A percentile compares a stretch with the other conserved stretches of the same genome.
Conservation (phyloP, 2,797 vertebrate genomes). For the Lacerta viridis region DNA sequence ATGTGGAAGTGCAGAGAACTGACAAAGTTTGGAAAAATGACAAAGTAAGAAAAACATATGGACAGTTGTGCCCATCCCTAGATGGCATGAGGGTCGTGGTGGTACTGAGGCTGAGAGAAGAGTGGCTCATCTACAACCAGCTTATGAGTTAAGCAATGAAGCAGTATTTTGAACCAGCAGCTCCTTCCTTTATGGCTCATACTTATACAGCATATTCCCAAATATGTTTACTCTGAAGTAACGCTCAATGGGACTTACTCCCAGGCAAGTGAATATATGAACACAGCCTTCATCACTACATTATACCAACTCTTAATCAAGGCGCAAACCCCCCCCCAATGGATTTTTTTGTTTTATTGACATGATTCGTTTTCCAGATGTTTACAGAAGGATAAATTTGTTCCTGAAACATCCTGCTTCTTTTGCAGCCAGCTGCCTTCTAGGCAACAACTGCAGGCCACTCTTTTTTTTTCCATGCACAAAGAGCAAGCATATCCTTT, state of each 20-base stretch:
- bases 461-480: background rate
- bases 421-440: constrained; percentile 30
- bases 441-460: background rate
- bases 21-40: too few species aligned
- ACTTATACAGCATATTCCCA: background rate
- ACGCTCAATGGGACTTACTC: background rate
- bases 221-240: too few species aligned
- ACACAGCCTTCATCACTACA: background rate
- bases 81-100: background rate
- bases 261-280: background rate
- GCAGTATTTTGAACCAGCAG: background rate
- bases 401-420: constrained; percentile 35
- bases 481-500: constrained; percentile 37
- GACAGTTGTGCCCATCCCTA: background rate
- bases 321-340: constrained; percentile 23
- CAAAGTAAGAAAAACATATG: too few species aligned
- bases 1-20: too few species aligned
- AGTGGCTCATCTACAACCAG: background rate
- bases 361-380: constrained; percentile 15
- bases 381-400: constrained; percentile 46
- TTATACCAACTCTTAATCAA: constrained; percentile 19
- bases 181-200: background rate
- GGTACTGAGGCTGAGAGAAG: constrained; percentile 2
- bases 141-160: background rate
- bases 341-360: constrained; percentile 29